phyloP scores from a whole-genome alignment of 1,140 invertebrate genomes.

The Magallana angulata region DNA sequence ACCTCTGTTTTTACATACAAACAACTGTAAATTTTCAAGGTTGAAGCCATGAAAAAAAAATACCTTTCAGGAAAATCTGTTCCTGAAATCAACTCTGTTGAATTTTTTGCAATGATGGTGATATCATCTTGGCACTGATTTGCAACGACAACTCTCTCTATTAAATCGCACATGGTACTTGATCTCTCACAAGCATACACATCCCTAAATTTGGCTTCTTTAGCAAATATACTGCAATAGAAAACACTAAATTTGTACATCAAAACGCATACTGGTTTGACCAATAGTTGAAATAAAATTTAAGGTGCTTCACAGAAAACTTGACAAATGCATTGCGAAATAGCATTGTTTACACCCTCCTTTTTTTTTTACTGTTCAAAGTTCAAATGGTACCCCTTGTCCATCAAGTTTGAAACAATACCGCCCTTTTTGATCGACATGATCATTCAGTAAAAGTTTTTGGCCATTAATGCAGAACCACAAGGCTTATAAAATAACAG shows the following conservation, averaged over 20 bases:
- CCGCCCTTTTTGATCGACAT: too few species aligned
- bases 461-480: too few species aligned
- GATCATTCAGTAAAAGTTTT: too few species aligned
- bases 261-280: too few species aligned
- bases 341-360: too few species aligned
- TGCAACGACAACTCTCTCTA: constrained; percentile 81
- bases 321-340: too few species aligned
- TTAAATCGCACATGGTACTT: constrained; percentile 83
- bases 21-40: not conserved
- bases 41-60: not conserved
- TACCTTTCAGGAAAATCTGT: constrained; percentile 82
- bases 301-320: too few species aligned
- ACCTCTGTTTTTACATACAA: not conserved
- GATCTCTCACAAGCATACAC: constrained; percentile 86
- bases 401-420: too few species aligned
- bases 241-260: not conserved
- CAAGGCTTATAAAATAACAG: too few species aligned
- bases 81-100: constrained; percentile 81
- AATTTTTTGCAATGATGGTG: constrained; percentile 81
- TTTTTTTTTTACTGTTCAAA: too few species aligned
- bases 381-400: too few species aligned
- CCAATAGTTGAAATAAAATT: too few species aligned
- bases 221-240: constrained; percentile 83
- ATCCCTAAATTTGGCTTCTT: constrained; percentile 81
- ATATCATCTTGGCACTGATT: constrained; percentile 79